Evolutionary conservation across 2,888 invertebrate species (phyloP), one percentile per base, ranked within the genome.

Genomic region (Dynastes grantii): DNA sequence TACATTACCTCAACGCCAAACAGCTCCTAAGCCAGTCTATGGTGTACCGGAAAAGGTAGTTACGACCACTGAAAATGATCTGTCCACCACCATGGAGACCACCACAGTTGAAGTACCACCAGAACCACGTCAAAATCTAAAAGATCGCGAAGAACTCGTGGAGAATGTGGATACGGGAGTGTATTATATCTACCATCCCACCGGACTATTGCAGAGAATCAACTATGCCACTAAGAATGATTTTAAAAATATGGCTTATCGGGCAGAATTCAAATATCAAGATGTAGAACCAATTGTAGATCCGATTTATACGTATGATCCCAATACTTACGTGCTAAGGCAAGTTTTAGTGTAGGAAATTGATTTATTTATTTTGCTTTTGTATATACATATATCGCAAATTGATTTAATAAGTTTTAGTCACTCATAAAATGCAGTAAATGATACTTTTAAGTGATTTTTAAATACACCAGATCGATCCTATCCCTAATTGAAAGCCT

Each of bases 141-240:
- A 61, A 29, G 76, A 71, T 13, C 65, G 76, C 29, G 78, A 78
- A 22, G 81, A 81, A 53, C 77, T 82, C 22, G 80, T 61, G 16
- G 83, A 81, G 40, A 51, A 77, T 51, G 64, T 85, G 22, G 87
- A 88, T 32, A 84, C 90, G 82, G 93, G 93, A 5, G 90, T 92
- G 40, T 94, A 94, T 86, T 93, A 92, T 86, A 90, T 93, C 6
- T 90, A 93, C 55, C 89, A 93, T 80, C 93, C 93, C 1, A 91
- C 90, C 79, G 91, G 93, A 2, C 90, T 92, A 81, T 89, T 93
- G 1, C 93, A 94, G 83, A 90, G 91, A 78, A 92, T 93, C 13
- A 90, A 90, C 82, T 93, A 92, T 87, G 89, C 90, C 79, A 92
- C 92, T 84, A 86, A 87, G n/a, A 88, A 90, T 81, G 89, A 90